phyloP scores from a whole-genome alignment of 2,888 invertebrate genomes.

The Callimorpha dominula region DNA sequence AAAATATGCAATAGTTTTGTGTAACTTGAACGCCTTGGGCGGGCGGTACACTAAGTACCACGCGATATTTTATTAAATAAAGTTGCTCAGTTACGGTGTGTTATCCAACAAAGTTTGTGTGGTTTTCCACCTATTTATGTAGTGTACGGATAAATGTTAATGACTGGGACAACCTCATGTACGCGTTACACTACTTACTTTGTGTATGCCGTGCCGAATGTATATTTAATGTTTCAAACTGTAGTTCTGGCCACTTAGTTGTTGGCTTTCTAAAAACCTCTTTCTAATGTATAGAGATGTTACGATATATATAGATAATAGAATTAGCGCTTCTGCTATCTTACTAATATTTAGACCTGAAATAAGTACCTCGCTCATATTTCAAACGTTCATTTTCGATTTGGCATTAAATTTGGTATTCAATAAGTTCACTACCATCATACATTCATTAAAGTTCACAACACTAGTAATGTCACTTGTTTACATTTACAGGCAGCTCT shows the following conservation, averaged over 20 bases:
- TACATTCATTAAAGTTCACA: too few relatives aligned
- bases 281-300: neutral
- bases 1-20: slow-evolving; percentile 85
- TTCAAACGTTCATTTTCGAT: too few relatives aligned
- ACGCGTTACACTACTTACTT: slow-evolving; percentile 63
- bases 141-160: slow-evolving; percentile 74
- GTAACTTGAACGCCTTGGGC: slow-evolving; percentile 81
- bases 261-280: slow-evolving; percentile 12
- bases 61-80: slow-evolving; percentile 82
- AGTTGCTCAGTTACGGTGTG: slow-evolving; percentile 68
- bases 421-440: too few relatives aligned
- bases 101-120: slow-evolving; percentile 72
- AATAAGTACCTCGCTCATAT: too few relatives aligned
- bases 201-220: slow-evolving; percentile 58
- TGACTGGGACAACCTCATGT: slow-evolving; percentile 62
- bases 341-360: neutral
- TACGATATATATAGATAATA: too few relatives aligned
- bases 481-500: too few relatives aligned
- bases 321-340: neutral
- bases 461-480: too few relatives aligned
- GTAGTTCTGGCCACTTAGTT: slow-evolving; percentile 25
- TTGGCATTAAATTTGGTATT: too few relatives aligned
- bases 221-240: slow-evolving; percentile 65
- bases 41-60: slow-evolving; percentile 71
- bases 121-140: slow-evolving; percentile 70